Conservation (phyloP, 2,888 invertebrate species). For the Scaptomyza caliginosa region DNA sequence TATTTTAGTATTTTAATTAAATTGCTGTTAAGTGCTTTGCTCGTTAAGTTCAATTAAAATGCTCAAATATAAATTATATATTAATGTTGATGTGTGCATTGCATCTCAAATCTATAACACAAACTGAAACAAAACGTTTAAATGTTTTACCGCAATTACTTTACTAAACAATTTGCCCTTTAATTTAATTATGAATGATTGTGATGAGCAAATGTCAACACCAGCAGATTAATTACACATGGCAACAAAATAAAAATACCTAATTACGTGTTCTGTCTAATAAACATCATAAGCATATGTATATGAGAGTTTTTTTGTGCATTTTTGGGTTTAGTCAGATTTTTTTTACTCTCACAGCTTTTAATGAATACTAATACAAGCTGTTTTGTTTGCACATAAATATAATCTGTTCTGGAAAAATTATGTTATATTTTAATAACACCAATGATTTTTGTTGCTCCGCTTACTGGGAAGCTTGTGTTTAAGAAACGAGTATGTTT, state of each 20-base stretch:
- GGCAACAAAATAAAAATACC: not conserved
- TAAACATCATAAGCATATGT: not conserved
- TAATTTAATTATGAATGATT: constrained; percentile 25
- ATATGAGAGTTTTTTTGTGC: not conserved
- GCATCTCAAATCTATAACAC: not conserved
- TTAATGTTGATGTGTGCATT: not conserved
- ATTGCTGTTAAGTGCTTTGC: not conserved
- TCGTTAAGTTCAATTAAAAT: not conserved
- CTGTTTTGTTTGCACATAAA: not conserved
- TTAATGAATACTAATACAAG: not conserved
- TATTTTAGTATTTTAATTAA: not conserved
- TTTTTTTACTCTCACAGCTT: not conserved
- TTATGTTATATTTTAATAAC: not conserved
- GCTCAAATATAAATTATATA: not conserved
- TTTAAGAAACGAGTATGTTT: not conserved
- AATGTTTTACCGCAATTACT: no score
- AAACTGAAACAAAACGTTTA: no score
- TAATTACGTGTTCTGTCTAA: constrained; percentile 8
- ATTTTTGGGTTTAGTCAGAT: not conserved
- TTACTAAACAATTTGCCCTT: not conserved
- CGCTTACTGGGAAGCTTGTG: not conserved
- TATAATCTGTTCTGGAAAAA: no score
- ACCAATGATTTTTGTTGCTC: not conserved
- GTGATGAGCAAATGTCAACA: constrained; percentile 1
- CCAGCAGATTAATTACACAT: constrained; percentile 25